These are phyloP conservation scores for Ochotona princeps DNA, from an alignment of 2,113 vertebrate genomes.

Conservation along the genomic window DNA sequence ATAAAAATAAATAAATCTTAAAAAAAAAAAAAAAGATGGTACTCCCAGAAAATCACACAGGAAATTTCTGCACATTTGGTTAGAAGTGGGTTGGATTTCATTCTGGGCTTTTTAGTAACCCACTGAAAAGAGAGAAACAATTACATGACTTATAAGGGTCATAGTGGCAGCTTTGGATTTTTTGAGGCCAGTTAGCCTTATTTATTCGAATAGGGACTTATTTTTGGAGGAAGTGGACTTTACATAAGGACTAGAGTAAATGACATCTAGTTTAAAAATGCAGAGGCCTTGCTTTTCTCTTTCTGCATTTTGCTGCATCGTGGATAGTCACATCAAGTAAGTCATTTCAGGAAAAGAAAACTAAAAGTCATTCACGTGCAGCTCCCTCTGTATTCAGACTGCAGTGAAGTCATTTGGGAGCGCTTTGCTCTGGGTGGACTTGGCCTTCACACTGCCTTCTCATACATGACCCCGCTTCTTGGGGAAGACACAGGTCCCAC, in stretches of 20 bases:
- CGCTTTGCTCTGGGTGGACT: not conserved
- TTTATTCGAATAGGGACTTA: not conserved
- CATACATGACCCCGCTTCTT: not conserved
- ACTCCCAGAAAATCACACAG: not conserved
- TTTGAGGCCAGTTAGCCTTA: not conserved
- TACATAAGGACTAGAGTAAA: not conserved
- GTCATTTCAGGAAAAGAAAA: not conserved
- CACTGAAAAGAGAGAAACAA: slow-evolving; percentile 1
- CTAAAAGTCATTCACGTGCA: not conserved
- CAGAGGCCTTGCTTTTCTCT: not conserved
- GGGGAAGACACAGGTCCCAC: not conserved
- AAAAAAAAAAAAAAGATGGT: too few species aligned
- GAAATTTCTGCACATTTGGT: not conserved
- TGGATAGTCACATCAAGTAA: not conserved
- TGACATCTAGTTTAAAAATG: not conserved
- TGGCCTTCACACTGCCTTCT: not conserved
- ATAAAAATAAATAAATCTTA: too few species aligned
- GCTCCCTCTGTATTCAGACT: not conserved
- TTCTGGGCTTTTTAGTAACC: slow-evolving; percentile 4
- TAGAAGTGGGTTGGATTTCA: not conserved
- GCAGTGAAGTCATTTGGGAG: not conserved
- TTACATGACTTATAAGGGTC: not conserved
- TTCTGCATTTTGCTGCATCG: not conserved
- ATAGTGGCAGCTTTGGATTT: not conserved
- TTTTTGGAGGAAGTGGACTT: not conserved